A percentile compares a stretch with the other conserved stretches of the same genome.
Evolutionary conservation across 2,888 invertebrate genomes (phyloP).

Genomic region (Dicranocentrus wangi): DNA sequence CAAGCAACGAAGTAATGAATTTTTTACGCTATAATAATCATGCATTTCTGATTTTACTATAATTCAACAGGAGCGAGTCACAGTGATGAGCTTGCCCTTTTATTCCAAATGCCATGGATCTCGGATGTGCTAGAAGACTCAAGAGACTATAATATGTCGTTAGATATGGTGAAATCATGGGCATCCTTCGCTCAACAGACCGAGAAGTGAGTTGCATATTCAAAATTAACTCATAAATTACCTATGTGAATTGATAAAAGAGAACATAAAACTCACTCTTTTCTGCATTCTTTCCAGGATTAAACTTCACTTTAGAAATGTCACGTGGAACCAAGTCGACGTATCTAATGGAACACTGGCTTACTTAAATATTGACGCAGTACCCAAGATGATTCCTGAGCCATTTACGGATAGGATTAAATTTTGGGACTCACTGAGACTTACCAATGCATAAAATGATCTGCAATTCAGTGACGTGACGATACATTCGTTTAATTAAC

Average conservation of each 20-base stretch:
- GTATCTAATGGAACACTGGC: constrained; percentile 32
- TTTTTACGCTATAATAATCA: no score
- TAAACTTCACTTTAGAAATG: constrained; percentile 55
- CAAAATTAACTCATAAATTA: no score
- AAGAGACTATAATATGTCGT: constrained; percentile 66
- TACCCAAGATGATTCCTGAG: constrained; percentile 61
- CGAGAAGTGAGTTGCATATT: constrained; percentile 43
- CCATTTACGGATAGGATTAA: constrained; percentile 66
- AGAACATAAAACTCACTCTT: no score
- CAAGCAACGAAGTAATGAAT: no score
- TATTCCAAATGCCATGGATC: constrained; percentile 68
- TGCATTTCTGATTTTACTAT: no score
- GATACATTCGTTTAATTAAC: no score
- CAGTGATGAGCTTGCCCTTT: constrained; percentile 65
- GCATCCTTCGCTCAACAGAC: constrained; percentile 62
- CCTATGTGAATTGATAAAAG: no score
- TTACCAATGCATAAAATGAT: constrained; percentile 48
- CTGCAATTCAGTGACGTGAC: no score
- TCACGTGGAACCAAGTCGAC: constrained; percentile 53
- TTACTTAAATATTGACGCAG: constrained; percentile 63
- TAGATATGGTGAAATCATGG: constrained; percentile 67
- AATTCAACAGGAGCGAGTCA: constrained; percentile 59
- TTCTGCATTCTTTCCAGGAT: constrained; percentile 26
- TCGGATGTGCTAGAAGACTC: constrained; percentile 60
- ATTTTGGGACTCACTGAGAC: constrained; percentile 68